A percentile compares a stretch with the other conserved stretches of the same genome.
These are phyloP conservation scores for Bradypodion ventrale DNA, from an alignment of 2,797 vertebrate genomes.

Conservation along the genomic window DNA sequence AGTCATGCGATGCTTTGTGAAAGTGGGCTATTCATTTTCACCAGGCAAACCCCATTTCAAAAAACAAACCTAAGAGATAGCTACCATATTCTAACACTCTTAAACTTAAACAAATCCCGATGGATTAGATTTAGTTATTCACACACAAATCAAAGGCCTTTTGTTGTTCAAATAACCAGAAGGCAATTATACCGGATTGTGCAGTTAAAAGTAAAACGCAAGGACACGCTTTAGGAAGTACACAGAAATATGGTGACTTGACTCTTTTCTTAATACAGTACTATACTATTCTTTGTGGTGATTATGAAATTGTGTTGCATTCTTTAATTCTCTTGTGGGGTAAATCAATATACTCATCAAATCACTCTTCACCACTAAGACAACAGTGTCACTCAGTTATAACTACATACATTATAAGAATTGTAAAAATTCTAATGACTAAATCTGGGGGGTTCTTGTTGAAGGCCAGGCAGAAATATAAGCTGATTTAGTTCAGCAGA, in stretches of 20 bases:
- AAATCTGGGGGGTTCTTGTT: neutral
- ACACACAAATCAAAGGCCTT: constrained; percentile 37
- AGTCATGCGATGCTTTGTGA: neutral
- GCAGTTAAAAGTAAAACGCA: constrained; percentile 4
- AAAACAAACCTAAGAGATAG: neutral
- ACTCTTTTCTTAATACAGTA: constrained; percentile 6
- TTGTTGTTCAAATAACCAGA: constrained; percentile 30
- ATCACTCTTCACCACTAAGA: neutral
- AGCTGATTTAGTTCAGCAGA: neutral
- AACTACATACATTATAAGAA: neutral
- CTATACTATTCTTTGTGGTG: rapidly evolving
- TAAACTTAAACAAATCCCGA: constrained; percentile 35
- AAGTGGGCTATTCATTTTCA: constrained; percentile 29
- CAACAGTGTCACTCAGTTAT: neutral
- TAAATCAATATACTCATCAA: neutral
- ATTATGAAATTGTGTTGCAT: constrained; percentile 1
- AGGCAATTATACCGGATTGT: constrained; percentile 8
- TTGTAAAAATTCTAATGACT: neutral
- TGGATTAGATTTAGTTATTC: constrained; percentile 26
- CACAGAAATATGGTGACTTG: neutral
- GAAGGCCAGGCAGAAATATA: neutral
- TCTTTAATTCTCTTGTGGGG: neutral
- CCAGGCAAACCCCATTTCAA: constrained; percentile 1
- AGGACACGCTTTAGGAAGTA: neutral
- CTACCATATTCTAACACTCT: constrained; percentile 39